Evolutionary conservation across 30 jellyfish, hydroid and myxozoan genomes (phyloP).

Genomic region (Catostylus mosaicus): DNA sequence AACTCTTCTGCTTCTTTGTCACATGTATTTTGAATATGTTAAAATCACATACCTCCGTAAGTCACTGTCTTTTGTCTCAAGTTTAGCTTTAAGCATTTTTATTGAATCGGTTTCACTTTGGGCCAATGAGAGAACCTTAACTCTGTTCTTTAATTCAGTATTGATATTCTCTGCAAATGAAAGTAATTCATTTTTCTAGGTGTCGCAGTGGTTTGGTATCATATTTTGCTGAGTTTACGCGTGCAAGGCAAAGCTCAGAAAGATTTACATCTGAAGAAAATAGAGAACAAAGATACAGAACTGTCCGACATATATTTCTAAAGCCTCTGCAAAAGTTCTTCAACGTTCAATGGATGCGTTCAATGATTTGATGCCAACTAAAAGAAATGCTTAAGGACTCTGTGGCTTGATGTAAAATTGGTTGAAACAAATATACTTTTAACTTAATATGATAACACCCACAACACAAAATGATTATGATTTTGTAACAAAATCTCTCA

Average conservation of each 20-base stretch:
- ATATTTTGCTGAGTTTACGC: not conserved
- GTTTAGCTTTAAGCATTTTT: constrained; percentile 10
- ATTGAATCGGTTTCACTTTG: constrained; percentile 41
- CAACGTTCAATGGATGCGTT: not conserved
- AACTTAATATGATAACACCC: no score
- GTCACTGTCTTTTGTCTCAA: constrained; percentile 21
- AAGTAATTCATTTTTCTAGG: not conserved
- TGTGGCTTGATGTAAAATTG: no score
- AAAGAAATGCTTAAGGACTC: no score
- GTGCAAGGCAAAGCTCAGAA: not conserved
- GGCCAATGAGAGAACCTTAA: constrained; percentile 4
- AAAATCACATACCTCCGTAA: constrained; percentile 9
- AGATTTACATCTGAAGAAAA: not conserved
- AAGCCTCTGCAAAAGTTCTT: no score
- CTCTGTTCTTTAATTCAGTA: constrained; percentile 14
- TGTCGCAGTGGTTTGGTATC: not conserved
- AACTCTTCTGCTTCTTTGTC: not conserved
- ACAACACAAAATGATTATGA: no score
- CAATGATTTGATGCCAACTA: no score
- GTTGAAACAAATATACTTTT: no score
- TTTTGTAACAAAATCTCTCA: no score
- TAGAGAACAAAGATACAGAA: no score
- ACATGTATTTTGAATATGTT: not conserved
- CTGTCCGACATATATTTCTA: no score
- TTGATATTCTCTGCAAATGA: constrained; percentile 17